Base-by-base conservation (phyloP, 2,113 vertebrate genomes). In the Rynchops niger region DNA sequence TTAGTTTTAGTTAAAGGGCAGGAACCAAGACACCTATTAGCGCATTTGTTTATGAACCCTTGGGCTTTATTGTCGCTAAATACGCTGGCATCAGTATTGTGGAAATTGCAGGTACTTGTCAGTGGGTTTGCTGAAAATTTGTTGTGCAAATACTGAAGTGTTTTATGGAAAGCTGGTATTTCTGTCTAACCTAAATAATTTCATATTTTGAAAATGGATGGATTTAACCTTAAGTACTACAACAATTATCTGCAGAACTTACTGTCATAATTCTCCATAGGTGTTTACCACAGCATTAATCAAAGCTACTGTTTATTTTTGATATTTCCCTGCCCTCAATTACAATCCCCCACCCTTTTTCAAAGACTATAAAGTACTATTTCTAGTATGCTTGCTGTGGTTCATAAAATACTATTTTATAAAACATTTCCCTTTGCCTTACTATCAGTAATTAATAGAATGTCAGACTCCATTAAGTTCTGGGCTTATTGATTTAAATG, bases 51-150 rank as follows among this genome's bases (percentile, higher is more conserved):
- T 72, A 58, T 85, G 82, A 95, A 62, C 94, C 67, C 55, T 20
- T 52, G 36, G 59, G n/a, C 42, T 93, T 92, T 70, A 26, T 67
- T 58, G 59, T 74, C 38, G 5, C n/a, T 84, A 71, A 93, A 52
- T 52, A 69, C 29, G 25, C 25, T 67, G 34, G 16, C 56, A 91
- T 89, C 77, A 82, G 9, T 79, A 76, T 36, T 81, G 71, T 84
- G 86, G 83, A 66, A 92, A 86, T 12, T 88, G 30, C 21, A 90
- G 32, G 52, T 85, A 73, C 52, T 86, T 90, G 7, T 74, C 79
- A 82, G 86, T 85, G 77, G 74, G 88, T 91, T 97, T 84, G 50
- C 91, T 95, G 77, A 86, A 85, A 85, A 90, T 30, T 53, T 92
- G 73, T 90, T 96, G 65, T 83, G 29, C 42, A 89, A 95, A 96